Base-by-base conservation (phyloP, 2,113 vertebrate genomes). In the Pelobates fuscus region DNA sequence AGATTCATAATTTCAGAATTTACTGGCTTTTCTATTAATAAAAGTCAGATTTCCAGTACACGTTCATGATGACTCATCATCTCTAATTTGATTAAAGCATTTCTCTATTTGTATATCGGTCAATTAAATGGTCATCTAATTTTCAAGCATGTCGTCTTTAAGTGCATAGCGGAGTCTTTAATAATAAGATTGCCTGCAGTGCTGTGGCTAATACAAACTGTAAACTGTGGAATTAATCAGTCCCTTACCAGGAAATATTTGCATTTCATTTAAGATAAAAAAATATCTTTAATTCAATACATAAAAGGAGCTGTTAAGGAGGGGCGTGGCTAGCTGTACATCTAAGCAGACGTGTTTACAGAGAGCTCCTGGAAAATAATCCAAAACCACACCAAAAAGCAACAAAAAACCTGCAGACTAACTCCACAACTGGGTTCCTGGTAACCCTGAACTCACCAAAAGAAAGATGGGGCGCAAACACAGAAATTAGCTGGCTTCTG, bases 41-140 rank as follows among this genome's bases (percentile, higher is more conserved):
- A 37, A 71, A 46, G 41, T 43, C 23, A 17, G 43, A 17, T 18
- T 46, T 41, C 12, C 24, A 29, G 32, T 46, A 32, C 55, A 46
- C 37, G 59, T 70, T 20, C 68, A 61, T 46, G 24, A 54, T 71
- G 57, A 46, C 37, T 71, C 37, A 44, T 60, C 17, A 20, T 12
- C 29, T 29, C 27, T 71, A 46, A 71, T 46, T 71, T 30, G 69
- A 71, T 71, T 61, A 71, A 46, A 29, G 17, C 4, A 70, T 60
- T 70, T 60, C n/a, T 70, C 52, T 70, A 58, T 57, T 69, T 57
- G 41, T 27, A 55, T 68, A 68, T 61, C 26, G 23, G 17, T 61
- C 10, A 26, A 49, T 61, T 71, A 46, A 41, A 61, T 29, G 17
- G 7, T 21, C 17, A 61, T 61, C 18, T 60, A 54, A 71, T 71